Evolutionary conservation across 2,888 invertebrate genomes (phyloP), one percentile per base, ranked within the genome.

Genomic region (Criorhina ranunculi): DNA sequence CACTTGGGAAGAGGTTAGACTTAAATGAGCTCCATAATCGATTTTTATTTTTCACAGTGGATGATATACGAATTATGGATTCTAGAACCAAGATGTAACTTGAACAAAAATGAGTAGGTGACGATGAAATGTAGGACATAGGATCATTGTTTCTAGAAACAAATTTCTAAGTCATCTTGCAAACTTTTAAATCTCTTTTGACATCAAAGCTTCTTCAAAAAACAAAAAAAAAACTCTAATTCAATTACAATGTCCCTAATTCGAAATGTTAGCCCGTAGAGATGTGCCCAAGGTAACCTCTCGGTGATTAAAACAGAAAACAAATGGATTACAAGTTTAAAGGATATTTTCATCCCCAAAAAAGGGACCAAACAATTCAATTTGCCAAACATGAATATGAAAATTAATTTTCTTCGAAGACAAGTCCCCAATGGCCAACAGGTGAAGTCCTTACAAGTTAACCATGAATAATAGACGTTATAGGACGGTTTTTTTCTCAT

Each of bases 301-400:
- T 8, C 17, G 67, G 31, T 55, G 42, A 67, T 67, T 67, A 67
- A 55, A 55, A 42, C 55, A 9, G n/a, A 53, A 24, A 24, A 55
- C 31, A 55, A 53, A 67, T 55, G 15, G 53, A 67, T 55, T 55
- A 31, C n/a, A 67, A 42, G 42, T 67, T 67, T 53, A 42, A 67
- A 51, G 51, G 66, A 67, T 67, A 51, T 37, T 40, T 35, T 12
- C 40, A 19, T 49, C 46, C 17, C 12, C 46, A 24, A 46, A 49
- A n/a, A 49, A 64, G 29, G 64, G 64, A 64, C 60, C 42, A 44
- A 42, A 42, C 64, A 64, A 35, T 49, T 64, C 64, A 64, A 64
- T 35, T 64, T 64, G 33, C 35, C 35, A 49, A 64, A 49, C 42
- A 42, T 19, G 64, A 64, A 19, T 64, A 64, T 64, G 64, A 64